Base-by-base conservation (phyloP, 2,113 vertebrate genomes). In the Anseranas semipalmata region DNA sequence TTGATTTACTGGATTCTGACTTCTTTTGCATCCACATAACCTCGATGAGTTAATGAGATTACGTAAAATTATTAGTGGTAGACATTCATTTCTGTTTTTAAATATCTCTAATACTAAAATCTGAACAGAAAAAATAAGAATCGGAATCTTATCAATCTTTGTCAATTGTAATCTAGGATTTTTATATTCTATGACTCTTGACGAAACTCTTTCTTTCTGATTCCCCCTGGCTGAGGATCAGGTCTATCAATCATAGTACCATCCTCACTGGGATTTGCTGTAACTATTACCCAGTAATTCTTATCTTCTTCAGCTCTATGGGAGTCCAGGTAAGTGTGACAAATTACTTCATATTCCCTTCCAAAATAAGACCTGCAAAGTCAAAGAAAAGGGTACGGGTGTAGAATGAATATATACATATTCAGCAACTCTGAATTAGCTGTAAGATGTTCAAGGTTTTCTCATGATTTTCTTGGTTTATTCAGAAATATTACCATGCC, bases 281-380 rank as follows among this genome's bases (percentile, higher is more conserved):
- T 99, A 75, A 98, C 97, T 68, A 99, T 76, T 52, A 98, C 50
- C 99, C 99, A 99, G 84, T 99, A 97, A 95, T 99, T 99, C 85
- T 96, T 97, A 21, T 98, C 97, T 96, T 97, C 97, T 96, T 99
- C 99, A 12, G 90, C 98, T 97, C 93, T 98, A 93, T 98, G 99
- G 22, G 97, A 96, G 67, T 99, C 98, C 94, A 99, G 67, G 50
- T 98, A 98, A 6, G 99, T 99, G 88, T 99, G 99, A 78, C 98
- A 98, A 2, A 97, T 96, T 8, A 99, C 97, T 95, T 99, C 99
- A 32, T 96, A 98, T 93, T 99, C 99, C 85, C 97, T 98, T 86
- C 99, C 99, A 86, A 98, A 99, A 15, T 88, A 93, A 71, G 98
- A 98, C 96, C 99, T 99, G 97, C 35, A 91, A 78, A 68, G 41